Conservation (phyloP, 2,888 invertebrate species). For the Metallyticus violacea region DNA sequence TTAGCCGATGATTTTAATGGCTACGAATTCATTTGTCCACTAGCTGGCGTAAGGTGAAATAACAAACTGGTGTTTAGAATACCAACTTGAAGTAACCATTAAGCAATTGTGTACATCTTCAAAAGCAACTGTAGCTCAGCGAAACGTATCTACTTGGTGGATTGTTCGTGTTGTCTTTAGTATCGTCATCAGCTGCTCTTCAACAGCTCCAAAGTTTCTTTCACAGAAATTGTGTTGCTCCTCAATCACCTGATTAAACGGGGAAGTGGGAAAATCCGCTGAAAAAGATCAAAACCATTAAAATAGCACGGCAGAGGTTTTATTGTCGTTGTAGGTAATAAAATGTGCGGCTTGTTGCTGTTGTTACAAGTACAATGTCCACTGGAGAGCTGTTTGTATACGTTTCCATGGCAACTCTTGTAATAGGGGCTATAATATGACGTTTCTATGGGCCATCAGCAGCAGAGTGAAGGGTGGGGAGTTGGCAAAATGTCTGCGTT, state of each 20-base stretch:
- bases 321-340: not conserved
- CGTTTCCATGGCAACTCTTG: not conserved
- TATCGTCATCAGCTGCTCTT: not conserved
- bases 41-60: not conserved
- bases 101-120: not conserved
- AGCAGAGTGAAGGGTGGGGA: not conserved
- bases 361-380: not conserved
- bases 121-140: not conserved
- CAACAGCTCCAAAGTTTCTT: not conserved
- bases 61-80: not conserved
- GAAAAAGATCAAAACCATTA: not conserved
- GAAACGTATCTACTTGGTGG: too few relatives aligned
- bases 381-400: not conserved
- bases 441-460: not conserved
- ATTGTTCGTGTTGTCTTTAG: not conserved
- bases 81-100: not conserved
- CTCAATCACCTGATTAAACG: not conserved
- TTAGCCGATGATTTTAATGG: too few relatives aligned
- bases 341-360: not conserved
- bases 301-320: not conserved
- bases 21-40: too few relatives aligned
- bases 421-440: not conserved
- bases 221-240: not conserved
- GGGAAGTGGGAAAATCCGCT: not conserved
- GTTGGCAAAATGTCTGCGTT: not conserved